phyloP scores from a whole-genome alignment of 2,888 invertebrate species.

The Diplolepis rosae region DNA sequence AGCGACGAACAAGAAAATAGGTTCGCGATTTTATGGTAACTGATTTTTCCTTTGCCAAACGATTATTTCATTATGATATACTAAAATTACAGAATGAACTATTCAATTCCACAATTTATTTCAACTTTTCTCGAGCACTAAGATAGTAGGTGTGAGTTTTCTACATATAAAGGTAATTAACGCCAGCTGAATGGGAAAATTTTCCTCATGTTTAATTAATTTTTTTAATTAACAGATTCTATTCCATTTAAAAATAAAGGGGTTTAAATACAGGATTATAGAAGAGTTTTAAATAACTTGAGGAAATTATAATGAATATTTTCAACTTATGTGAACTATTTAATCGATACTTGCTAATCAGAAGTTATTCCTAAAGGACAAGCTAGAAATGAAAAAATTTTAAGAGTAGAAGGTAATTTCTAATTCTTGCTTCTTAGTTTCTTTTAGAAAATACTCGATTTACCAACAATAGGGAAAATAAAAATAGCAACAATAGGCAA shows the following conservation, averaged over 20 bases:
- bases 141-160: neutral
- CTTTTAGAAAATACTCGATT: neutral
- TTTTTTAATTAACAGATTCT: too few species aligned
- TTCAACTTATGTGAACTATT: too few species aligned
- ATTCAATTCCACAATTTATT: neutral
- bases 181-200: neutral
- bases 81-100: slow-evolving; percentile 15
- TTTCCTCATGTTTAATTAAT: neutral
- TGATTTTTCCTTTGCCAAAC: slow-evolving; percentile 9
- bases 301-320: too few species aligned
- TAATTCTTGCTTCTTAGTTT: neutral
- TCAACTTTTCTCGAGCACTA: neutral
- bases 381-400: neutral
- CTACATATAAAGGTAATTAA: too few species aligned
- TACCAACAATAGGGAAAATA: neutral
- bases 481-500: neutral
- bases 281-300: too few species aligned
- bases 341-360: too few species aligned
- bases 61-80: neutral
- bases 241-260: too few species aligned
- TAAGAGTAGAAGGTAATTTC: neutral
- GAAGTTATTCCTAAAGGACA: too few species aligned
- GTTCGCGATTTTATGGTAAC: slow-evolving; percentile 9
- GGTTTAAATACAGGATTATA: too few species aligned
- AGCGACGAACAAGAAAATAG: slow-evolving; percentile 14